Conservation (phyloP, 2,888 invertebrate species). For the Oscheius sp. region DNA sequence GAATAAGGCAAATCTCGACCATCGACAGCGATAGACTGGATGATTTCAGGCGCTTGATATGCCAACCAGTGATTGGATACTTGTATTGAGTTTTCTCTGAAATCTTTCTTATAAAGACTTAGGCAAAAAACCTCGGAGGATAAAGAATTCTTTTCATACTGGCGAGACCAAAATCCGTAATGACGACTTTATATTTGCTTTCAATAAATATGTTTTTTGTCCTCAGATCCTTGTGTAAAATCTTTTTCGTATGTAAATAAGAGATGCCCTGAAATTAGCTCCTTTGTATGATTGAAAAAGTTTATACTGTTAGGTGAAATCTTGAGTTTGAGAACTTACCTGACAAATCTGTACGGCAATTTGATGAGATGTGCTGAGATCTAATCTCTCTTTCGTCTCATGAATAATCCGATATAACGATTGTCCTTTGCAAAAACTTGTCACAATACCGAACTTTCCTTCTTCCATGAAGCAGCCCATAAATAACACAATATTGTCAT, state of each 20-base stretch:
- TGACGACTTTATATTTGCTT: constrained; percentile 82
- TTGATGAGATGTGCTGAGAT: constrained; percentile 87
- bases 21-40: constrained; percentile 75
- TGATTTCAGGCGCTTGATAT: constrained; percentile 95
- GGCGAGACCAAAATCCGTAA: constrained; percentile 97
- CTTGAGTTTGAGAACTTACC: constrained; percentile 74
- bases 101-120: no score
- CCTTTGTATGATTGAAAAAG: no score
- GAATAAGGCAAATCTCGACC: constrained; percentile 86
- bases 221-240: constrained; percentile 95
- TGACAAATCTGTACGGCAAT: constrained; percentile 96
- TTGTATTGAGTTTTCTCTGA: constrained; percentile 75
- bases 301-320: no score
- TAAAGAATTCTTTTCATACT: constrained; percentile 87
- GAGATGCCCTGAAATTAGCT: constrained; percentile 85
- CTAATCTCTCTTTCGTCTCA: constrained; percentile 73
- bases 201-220: constrained; percentile 98
- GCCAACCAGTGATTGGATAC: constrained; percentile 98
- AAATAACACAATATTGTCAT: constrained; percentile 96
- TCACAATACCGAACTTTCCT: constrained; percentile 92
- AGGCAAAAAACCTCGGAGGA: constrained; percentile 51
- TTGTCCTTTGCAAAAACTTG: constrained; percentile 85
- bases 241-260: constrained; percentile 95
- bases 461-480: constrained; percentile 99
- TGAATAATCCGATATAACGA: constrained; percentile 42